A percentile compares a stretch with the other conserved stretches of the same genome.
These are phyloP conservation scores for Aphaenogaster ashmeadi DNA, from an alignment of 1,140 invertebrate genomes.

Conservation along the genomic window DNA sequence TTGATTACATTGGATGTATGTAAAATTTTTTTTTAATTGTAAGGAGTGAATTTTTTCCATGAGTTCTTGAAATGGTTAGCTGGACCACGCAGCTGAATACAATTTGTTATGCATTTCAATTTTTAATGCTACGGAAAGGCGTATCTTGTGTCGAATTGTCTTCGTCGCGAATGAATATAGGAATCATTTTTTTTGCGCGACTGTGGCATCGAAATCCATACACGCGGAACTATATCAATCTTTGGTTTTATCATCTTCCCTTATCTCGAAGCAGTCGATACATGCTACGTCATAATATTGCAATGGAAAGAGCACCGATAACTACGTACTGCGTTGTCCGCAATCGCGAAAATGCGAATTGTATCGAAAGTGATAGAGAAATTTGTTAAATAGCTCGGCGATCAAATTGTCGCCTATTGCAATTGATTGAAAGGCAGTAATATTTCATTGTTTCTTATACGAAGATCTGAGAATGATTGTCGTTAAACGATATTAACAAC, in stretches of 20 bases:
- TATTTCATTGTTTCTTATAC: not conserved
- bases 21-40: not conserved
- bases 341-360: not conserved
- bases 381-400: not conserved
- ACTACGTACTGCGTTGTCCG: not conserved
- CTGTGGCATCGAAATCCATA: not conserved
- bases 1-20: not conserved
- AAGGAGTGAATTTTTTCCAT: not conserved
- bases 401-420: not conserved
- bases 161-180: not conserved
- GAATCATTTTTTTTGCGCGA: constrained; percentile 10
- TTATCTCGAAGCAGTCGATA: constrained; percentile 29
- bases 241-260: not conserved
- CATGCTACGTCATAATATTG: not conserved
- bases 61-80: not conserved
- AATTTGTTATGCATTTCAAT: not conserved
- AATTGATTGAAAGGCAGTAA: not conserved
- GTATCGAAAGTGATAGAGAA: not conserved
- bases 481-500: not conserved
- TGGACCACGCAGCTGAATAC: too few relatives aligned
- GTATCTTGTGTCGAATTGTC: not conserved
- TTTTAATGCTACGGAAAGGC: not conserved
- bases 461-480: not conserved
- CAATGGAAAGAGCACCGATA: constrained; percentile 27
- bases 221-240: not conserved